A percentile compares a stretch with the other conserved stretches of the same genome.
These are phyloP conservation scores for Argyresthia goedartella DNA, from an alignment of 2,888 invertebrate genomes.

Conservation along the genomic window DNA sequence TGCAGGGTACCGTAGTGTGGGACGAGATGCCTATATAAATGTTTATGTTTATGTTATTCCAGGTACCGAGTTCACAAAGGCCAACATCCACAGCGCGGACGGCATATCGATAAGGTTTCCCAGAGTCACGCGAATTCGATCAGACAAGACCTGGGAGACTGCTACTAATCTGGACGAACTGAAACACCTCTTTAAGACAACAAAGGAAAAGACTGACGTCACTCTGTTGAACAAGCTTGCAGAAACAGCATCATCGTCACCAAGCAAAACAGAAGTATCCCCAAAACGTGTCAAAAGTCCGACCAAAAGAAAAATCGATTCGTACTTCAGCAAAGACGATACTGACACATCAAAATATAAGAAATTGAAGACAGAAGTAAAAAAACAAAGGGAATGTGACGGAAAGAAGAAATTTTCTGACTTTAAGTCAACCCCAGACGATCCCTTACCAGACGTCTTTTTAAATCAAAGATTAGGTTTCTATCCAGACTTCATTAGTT, in stretches of 20 bases:
- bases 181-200: slow-evolving; percentile 75
- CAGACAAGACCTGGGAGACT: slow-evolving; percentile 87
- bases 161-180: slow-evolving; percentile 87
- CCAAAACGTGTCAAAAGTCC: slow-evolving; percentile 36
- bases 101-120: slow-evolving; percentile 96
- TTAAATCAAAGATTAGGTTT: too few relatives aligned
- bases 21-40: too few relatives aligned
- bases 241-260: slow-evolving; percentile 27
- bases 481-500: too few relatives aligned
- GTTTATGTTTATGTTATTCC: too few relatives aligned
- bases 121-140: slow-evolving; percentile 83
- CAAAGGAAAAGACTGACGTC: slow-evolving; percentile 75
- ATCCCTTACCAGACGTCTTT: too few relatives aligned
- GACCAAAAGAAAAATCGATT: slow-evolving; percentile 17
- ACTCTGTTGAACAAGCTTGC: slow-evolving; percentile 63
- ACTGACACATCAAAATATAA: background rate
- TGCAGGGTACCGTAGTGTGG: too few relatives aligned
- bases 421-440: slow-evolving; percentile 26
- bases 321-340: slow-evolving; percentile 11
- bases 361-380: slow-evolving; percentile 4
- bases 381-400: slow-evolving; percentile 1
- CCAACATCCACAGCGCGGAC: slow-evolving; percentile 89
- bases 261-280: slow-evolving; percentile 22
- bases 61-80: slow-evolving; percentile 83
- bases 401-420: background rate